Evolutionary conservation across 2,888 invertebrate genomes (phyloP).

Genomic region (Pandemis heparana): DNA sequence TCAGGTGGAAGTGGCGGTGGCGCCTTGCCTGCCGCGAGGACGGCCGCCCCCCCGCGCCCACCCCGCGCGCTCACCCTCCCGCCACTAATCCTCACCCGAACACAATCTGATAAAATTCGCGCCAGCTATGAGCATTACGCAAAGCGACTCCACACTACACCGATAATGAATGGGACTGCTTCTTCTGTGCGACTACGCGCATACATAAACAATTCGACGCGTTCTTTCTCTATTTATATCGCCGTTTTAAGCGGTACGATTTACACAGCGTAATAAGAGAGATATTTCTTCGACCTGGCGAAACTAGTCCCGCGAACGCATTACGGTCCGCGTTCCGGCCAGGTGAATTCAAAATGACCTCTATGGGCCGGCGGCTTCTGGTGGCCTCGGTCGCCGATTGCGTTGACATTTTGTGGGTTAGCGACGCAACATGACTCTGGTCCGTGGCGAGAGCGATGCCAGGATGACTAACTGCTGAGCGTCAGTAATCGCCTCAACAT

Average conservation of each 20-base stretch:
- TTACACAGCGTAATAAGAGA: constrained; percentile 77
- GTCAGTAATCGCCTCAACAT: constrained; percentile 73
- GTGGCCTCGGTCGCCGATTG: constrained; percentile 81
- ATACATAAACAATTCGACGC: constrained; percentile 68
- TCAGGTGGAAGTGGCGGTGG: constrained; percentile 79
- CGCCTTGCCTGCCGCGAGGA: constrained; percentile 66
- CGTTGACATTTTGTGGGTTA: constrained; percentile 84
- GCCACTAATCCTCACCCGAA: constrained; percentile 82
- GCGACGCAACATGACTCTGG: constrained; percentile 77
- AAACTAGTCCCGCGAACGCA: constrained; percentile 84
- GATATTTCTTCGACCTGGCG: constrained; percentile 84
- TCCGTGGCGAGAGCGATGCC: constrained; percentile 73
- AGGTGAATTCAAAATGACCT: constrained; percentile 85
- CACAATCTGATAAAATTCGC: constrained; percentile 85
- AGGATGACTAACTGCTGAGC: constrained; percentile 80
- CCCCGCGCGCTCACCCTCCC: constrained; percentile 64
- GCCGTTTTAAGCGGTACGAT: constrained; percentile 66
- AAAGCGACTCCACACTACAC: constrained; percentile 79
- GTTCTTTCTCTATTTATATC: constrained; percentile 64
- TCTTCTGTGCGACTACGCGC: constrained; percentile 58
- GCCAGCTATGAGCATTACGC: constrained; percentile 85
- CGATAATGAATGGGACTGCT: constrained; percentile 81
- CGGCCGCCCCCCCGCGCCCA: constrained; percentile 61
- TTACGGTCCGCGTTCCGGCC: constrained; percentile 83
- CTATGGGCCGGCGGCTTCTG: constrained; percentile 83